These are phyloP conservation scores for Cynocephalus volans DNA, from an alignment of 2,113 vertebrate genomes.

Conservation along the genomic window DNA sequence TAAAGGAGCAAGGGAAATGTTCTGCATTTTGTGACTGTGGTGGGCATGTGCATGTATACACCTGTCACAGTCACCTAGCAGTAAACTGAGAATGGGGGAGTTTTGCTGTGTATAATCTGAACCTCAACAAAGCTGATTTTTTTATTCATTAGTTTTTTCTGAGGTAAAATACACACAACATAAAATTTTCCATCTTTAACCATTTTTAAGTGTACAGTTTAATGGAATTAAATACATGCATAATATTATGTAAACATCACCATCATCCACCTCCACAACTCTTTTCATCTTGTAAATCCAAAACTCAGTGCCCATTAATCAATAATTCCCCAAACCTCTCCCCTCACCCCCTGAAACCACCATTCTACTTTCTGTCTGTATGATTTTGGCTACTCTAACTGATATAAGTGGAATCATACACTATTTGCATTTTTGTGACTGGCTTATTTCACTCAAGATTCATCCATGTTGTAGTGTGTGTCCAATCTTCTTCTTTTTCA, in stretches of 20 bases:
- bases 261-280: neutral
- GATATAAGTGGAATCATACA: neutral
- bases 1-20: too few species aligned
- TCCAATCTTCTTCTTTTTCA: neutral
- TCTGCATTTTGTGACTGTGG: neutral
- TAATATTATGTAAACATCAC: neutral
- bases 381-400: neutral
- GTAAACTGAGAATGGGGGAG: neutral
- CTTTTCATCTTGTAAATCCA: neutral
- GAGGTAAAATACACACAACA: neutral
- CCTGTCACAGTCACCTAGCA: too few species aligned
- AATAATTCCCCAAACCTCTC: neutral
- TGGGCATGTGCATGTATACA: neutral
- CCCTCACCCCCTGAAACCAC: neutral
- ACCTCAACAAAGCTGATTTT: too few species aligned
- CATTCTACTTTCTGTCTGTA: neutral
- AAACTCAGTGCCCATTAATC: neutral
- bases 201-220: neutral
- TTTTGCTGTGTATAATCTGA: too few species aligned
- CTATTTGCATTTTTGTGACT: neutral
- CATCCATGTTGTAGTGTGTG: neutral
- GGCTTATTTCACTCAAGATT: neutral
- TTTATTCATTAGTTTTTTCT: neutral
- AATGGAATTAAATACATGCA: neutral
- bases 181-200: neutral